Evolutionary conservation across 1,140 invertebrate species (phyloP).

Genomic region (Parasteatoda tepidariorum): DNA sequence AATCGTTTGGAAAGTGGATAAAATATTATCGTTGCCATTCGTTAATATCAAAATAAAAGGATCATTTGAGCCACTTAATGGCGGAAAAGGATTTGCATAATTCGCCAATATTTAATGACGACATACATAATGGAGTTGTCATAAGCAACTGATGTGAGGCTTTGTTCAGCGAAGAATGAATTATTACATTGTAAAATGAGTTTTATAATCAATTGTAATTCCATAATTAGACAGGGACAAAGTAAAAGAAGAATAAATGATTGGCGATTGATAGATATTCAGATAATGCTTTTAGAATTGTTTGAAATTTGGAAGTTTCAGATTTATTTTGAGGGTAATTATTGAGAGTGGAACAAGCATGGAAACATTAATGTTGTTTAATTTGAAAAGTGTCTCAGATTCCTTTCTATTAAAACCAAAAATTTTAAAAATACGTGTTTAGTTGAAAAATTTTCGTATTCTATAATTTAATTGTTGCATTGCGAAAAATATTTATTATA

Average conservation of each 20-base stretch:
- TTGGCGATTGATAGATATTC: not conserved
- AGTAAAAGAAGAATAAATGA: not conserved
- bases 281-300: no score
- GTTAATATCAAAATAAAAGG: not conserved
- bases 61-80: not conserved
- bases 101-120: not conserved
- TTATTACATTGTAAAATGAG: not conserved
- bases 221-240: not conserved
- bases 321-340: no score
- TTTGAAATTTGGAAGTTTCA: no score
- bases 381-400: no score
- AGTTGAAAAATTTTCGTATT: no score
- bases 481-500: no score
- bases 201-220: not conserved
- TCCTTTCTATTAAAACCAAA: no score
- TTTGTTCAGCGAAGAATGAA: not conserved
- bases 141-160: not conserved
- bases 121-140: constrained; percentile 11
- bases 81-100: not conserved
- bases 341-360: no score
- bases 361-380: no score
- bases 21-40: not conserved
- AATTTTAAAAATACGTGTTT: no score
- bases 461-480: no score
- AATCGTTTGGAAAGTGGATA: not conserved